A percentile compares a stretch with the other conserved stretches of the same genome.
Evolutionary conservation across 2,797 vertebrate genomes (phyloP).

Genomic region (Chaetodon trifasciatus): DNA sequence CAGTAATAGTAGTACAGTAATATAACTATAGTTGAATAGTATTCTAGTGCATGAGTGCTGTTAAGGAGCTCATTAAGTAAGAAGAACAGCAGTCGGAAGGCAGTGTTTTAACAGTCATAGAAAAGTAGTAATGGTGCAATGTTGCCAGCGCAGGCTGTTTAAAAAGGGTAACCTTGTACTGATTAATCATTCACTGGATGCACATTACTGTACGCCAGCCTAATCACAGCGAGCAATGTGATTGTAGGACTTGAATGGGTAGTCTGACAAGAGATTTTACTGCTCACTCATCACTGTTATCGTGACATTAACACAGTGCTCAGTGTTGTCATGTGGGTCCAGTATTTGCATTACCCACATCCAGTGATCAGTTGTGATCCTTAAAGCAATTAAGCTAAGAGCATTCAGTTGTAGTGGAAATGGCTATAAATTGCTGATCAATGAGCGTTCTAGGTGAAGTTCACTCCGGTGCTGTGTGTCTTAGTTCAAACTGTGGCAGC

Average conservation of each 20-base stretch:
- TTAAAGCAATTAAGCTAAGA: slow-evolving; percentile 25
- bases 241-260: slow-evolving; percentile 5
- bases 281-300: slow-evolving; percentile 22
- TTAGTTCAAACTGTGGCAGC: background rate
- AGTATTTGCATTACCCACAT: background rate
- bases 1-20: no score
- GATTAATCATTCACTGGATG: slow-evolving; percentile 27
- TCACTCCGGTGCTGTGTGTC: background rate
- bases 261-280: slow-evolving; percentile 10
- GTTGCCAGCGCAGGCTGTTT: background rate
- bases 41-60: background rate
- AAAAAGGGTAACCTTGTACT: slow-evolving; percentile 8
- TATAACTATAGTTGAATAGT: background rate
- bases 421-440: slow-evolving; percentile 24
- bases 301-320: slow-evolving; percentile 19
- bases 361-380: background rate
- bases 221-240: slow-evolving; percentile 21
- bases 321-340: background rate
- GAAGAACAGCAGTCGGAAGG: background rate
- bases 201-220: background rate
- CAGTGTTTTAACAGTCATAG: background rate
- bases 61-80: background rate
- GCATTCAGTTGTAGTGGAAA: slow-evolving; percentile 7
- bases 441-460: slow-evolving; percentile 1
- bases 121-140: background rate